Percentiles rank a stretch among this genome's conserved stretches.
Evolutionary conservation across 1,140 invertebrate species (phyloP).

Genomic region (Bathynomus jamesi): DNA sequence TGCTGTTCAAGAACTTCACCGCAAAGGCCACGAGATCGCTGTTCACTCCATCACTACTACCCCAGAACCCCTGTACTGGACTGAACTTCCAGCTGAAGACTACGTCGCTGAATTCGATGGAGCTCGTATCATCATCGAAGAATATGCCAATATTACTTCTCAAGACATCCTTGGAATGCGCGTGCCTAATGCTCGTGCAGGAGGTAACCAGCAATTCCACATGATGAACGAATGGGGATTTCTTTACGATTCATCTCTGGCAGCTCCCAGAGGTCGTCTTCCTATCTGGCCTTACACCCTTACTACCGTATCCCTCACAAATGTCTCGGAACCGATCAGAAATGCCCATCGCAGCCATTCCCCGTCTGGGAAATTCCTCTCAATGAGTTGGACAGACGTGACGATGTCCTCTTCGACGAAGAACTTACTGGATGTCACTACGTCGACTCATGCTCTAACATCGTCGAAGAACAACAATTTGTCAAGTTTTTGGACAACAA

Average conservation of each 20-base stretch:
- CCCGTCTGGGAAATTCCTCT: constrained; percentile 40
- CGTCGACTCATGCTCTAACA: constrained; percentile 41
- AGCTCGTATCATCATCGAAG: constrained; percentile 43
- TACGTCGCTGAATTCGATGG: constrained; percentile 47
- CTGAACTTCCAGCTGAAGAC: constrained; percentile 40
- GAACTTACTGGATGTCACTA: constrained; percentile 40
- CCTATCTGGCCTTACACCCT: constrained; percentile 48
- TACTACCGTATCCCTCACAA: constrained; percentile 45
- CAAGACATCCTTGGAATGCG: constrained; percentile 47
- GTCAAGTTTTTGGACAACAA: constrained; percentile 41
- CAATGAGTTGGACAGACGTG: constrained; percentile 40
- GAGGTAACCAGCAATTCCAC: constrained; percentile 46
- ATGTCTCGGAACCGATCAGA: constrained; percentile 40
- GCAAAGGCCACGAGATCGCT: constrained; percentile 49
- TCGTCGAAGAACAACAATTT: constrained; percentile 38
- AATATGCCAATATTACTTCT: constrained; percentile 45
- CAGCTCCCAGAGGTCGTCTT: constrained; percentile 43
- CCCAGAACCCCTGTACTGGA: constrained; percentile 43
- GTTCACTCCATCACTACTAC: constrained; percentile 48
- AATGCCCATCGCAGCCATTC: constrained; percentile 39
- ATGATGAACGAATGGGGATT: constrained; percentile 47
- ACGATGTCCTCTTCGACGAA: constrained; percentile 38
- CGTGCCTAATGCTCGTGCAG: constrained; percentile 45
- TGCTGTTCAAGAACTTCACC: constrained; percentile 48
- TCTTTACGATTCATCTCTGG: constrained; percentile 47